These are phyloP conservation scores for Cairina moschata DNA, from an alignment of 2,113 vertebrate genomes.

Conservation along the genomic window DNA sequence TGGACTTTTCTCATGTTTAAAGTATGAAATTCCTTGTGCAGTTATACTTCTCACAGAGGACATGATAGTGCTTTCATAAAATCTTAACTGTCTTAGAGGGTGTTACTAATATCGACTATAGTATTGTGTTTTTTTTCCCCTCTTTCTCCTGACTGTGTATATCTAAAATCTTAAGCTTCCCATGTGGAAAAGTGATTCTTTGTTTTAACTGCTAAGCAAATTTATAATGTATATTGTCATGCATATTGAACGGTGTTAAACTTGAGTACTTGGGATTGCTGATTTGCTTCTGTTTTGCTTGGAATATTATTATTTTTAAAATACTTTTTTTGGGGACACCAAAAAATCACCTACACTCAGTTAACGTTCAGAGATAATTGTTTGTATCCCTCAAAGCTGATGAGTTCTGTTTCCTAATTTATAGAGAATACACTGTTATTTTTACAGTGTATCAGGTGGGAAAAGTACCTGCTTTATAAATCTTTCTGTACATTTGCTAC, in stretches of 20 bases:
- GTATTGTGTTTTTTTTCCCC: too few species aligned
- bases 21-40: not conserved
- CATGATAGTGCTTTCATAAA: not conserved
- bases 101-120: fast-evolving
- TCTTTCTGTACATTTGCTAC: not conserved
- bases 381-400: not conserved
- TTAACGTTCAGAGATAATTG: not conserved
- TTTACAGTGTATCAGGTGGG: not conserved
- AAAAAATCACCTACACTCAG: not conserved
- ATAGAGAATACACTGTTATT: not conserved
- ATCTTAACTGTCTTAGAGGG: not conserved
- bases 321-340: too few species aligned
- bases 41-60: not conserved
- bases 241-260: not conserved
- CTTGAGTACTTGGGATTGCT: not conserved
- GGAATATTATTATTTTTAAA: too few species aligned
- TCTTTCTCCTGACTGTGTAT: not conserved
- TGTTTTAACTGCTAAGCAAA: not conserved
- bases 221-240: not conserved
- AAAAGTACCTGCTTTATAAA: not conserved
- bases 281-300: not conserved
- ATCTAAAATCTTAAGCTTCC: not conserved
- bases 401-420: not conserved
- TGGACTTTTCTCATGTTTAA: not conserved
- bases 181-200: not conserved